Evolutionary conservation across 2,113 vertebrate genomes (phyloP), one percentile per base, ranked within the genome.

Genomic region (Tetrao urogallus): DNA sequence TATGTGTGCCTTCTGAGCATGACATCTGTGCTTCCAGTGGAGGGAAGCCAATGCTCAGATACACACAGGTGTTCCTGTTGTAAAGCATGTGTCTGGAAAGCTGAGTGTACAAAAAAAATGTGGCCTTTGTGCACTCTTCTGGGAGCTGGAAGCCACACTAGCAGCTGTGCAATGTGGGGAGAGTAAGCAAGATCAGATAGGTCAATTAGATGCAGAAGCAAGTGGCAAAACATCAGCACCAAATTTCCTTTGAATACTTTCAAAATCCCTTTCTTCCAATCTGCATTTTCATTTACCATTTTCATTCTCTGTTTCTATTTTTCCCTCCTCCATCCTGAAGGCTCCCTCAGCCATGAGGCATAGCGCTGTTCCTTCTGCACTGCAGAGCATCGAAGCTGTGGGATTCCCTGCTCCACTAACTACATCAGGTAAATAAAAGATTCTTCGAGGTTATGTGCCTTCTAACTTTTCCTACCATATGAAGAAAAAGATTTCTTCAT

Each of bases 151-250:
- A 86, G 93, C 43, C 73, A 78, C 57, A 61, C 57, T 45, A 91
- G 73, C 95, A 97, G 88, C 85, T 96, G 93, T 57, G 65, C 61
- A 54, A 69, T 10, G 58, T 0, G 8, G 54, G 16, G 18, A 90
- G 43, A 65, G n/a, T 69, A 80, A 78, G 79, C 52, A 94, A 90
- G 61, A 86, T 83, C 86, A 81, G 30, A 78, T 19, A 69, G 80
- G 91, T 94, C 73, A 95, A 50, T 78, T 30, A 93, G 79, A 95
- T 86, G 76, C 80, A 90, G 24, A 81, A 93, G 5, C 43, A 82
- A 84, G 67, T 24, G 14, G 34, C 40, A 56, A 89, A 88, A 65
- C 17, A 50, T 71, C 76, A 81, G 52, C 11, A 81, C 52, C 43
- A 38, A 71, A 36, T 67, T 88, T 88, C 70, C 48, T 77, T 47